phyloP scores from a whole-genome alignment of 2,888 invertebrate species.

The Elegia similella region DNA sequence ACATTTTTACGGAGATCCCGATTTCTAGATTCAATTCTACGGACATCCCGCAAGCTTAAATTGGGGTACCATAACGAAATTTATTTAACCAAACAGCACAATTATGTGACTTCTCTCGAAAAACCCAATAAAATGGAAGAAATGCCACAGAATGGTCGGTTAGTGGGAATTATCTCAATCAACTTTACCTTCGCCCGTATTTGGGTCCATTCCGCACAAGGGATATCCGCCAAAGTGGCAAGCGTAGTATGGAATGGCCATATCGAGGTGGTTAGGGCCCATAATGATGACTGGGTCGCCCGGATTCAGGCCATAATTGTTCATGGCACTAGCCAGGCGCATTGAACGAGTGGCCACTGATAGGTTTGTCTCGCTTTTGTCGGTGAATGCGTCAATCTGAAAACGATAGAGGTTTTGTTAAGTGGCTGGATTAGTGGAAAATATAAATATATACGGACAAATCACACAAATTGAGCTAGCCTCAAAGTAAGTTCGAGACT shows the following conservation, averaged over 20 bases:
- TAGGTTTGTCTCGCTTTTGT: slow-evolving; percentile 38
- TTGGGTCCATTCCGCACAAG: slow-evolving; percentile 43
- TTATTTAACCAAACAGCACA: slow-evolving; percentile 3
- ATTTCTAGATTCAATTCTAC: background rate
- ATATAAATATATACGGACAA: too few relatives aligned
- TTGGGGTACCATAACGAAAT: slow-evolving; percentile 4
- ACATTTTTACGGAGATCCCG: too few relatives aligned
- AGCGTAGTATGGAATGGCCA: slow-evolving; percentile 47
- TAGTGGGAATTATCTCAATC: slow-evolving; percentile 19
- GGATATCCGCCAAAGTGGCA: slow-evolving; percentile 44
- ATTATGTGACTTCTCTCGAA: slow-evolving; percentile 16
- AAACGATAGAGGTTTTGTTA: background rate
- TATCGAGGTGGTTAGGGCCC: slow-evolving; percentile 46
- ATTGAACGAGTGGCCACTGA: slow-evolving; percentile 43
- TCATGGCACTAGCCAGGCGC: slow-evolving; percentile 45
- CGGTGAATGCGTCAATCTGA: slow-evolving; percentile 48
- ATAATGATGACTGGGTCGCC: slow-evolving; percentile 46
- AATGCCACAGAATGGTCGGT: slow-evolving; percentile 8
- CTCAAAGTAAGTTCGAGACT: too few relatives aligned
- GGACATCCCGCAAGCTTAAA: slow-evolving; percentile 8
- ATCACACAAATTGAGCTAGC: too few relatives aligned
- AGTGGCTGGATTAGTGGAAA: background rate
- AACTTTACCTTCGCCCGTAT: slow-evolving; percentile 33
- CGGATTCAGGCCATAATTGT: slow-evolving; percentile 38
- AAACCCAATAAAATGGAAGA: slow-evolving; percentile 3